Base-by-base conservation (phyloP, 2,797 vertebrate species). In the Typhlichthys subterraneus region DNA sequence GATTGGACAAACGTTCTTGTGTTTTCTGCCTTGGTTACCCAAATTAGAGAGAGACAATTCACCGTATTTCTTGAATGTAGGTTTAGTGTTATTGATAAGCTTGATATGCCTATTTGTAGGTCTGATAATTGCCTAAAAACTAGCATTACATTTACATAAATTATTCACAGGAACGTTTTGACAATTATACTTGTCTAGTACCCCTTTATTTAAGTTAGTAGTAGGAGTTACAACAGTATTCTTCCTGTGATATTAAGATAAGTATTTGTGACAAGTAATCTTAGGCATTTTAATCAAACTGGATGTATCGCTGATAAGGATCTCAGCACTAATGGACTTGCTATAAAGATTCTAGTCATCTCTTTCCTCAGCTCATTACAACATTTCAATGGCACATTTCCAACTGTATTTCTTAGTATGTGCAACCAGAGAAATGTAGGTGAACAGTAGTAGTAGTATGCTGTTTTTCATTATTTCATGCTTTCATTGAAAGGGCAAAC, bases 401-500 rank as follows among this genome's bases (percentile, higher is more conserved):
- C 46, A 53, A 14, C 10, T 12, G n/a, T 63, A 42, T 7, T 42
- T 42, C 7, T 42, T 9, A 42, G 7, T 90, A 29, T 85, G 83
- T 89, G 75, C 45, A 1, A 46, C 53, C 75, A 80, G 59, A 80
- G 59, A 88, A 79, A 87, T 89, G 80, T 77, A 79, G 79, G 85
- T 29, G 23, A 29, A 29, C 23, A 29, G 23, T 29, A 29, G 23
- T 29, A 29, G 23, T 29, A 29, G 23, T 29, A 29, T 79, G 83
- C 38, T 42, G 38, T 9, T 42, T 29, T 42, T 42, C 38, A 42
- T 42, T 86, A 88, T 89, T 90, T 78, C 77, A 86, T 88, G 83
- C 88, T 91, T 91, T 92, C 88, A 90, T 87, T 88, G 86, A 89
- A 80, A 87, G 84, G 66, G 84, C 74, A 88, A 90, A 85, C 78